Evolutionary conservation across 2,888 invertebrate species (phyloP), one percentile per base, ranked within the genome.

Genomic region (Troglohyphantes excavatus): DNA sequence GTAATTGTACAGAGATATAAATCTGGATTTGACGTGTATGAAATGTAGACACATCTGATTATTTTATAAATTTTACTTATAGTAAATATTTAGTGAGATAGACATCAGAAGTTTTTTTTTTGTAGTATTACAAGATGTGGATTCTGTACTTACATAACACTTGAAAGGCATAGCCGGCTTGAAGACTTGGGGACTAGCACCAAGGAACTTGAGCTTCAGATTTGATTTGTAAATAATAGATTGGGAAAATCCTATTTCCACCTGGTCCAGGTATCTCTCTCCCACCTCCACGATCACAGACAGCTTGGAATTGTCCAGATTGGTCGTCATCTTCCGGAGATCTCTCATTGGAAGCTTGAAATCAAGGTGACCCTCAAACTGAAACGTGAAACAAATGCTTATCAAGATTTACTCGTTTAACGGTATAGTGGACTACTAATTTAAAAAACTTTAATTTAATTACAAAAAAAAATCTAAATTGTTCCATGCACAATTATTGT

Each of bases 131-230:
- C n/a, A n/a, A n/a, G n/a, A n/a, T n/a, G n/a, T n/a, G n/a, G n/a
- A n/a, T n/a, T n/a, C n/a, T n/a, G 1, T 13, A 78, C 90, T 90
- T 93, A 97, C 96, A 93, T 97, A 97, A 72, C 96, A 95, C 91
- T 96, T 96, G 92, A 98, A 96, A 0, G 98, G 97, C 97, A 98
- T 98, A 9, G 97, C 95, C 0, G 99, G 98, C 93, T 98, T 99
- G 94, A 98, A 98, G 19, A 99, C 96, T 94, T 98, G 97, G 7
- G 98, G 97, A 0, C 96, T 95, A 43, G 97, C 97, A 0, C 98
- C 99, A 1, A 98, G 94, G 94, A 98, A 97, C 53, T 95, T 95
- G 0, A 98, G 95, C 81, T 96, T 95, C 7, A 98, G 95, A 7
- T 96, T 96, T 0, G 98, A 97, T 94, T 98, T 97, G 93, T 96